A percentile compares a stretch with the other conserved stretches of the same genome.
Evolutionary conservation across 2,113 vertebrate species (phyloP).

Genomic region (Psettodes erumei): DNA sequence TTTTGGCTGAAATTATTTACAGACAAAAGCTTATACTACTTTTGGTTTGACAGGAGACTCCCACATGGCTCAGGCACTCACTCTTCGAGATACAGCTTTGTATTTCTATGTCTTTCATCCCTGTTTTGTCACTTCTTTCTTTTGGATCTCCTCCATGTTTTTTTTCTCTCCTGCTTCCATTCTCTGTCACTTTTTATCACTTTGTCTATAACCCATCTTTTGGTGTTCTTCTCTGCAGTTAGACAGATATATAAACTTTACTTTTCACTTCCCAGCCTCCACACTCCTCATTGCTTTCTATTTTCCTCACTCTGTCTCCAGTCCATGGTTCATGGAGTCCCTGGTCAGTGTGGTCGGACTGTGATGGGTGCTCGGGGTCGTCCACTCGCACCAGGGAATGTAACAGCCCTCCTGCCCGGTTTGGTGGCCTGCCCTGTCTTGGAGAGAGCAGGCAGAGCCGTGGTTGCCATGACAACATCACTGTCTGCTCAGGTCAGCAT

Average conservation of each 20-base stretch:
- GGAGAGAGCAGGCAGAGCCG: conserved; percentile 83
- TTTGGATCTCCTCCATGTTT: neutral
- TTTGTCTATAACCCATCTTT: fast-evolving
- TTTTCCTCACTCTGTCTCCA: conserved; percentile 44
- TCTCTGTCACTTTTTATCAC: neutral
- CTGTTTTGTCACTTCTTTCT: neutral
- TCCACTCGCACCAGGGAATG: conserved; percentile 82
- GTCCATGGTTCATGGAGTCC: conserved; percentile 87
- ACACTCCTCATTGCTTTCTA: neutral
- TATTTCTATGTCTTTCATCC: neutral
- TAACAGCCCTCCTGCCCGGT: conserved; percentile 83
- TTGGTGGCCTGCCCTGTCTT: conserved; percentile 85
- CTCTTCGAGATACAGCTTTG: too few species aligned
- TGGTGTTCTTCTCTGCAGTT: too few species aligned
- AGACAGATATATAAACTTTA: neutral
- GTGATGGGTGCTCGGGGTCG: conserved; percentile 80
- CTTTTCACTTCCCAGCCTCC: neutral
- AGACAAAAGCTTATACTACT: neutral
- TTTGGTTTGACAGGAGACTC: neutral
- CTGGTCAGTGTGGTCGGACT: conserved; percentile 87
- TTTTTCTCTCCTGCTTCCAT: neutral
- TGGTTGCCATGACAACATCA: conserved; percentile 82
- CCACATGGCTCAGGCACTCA: neutral
- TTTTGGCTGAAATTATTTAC: neutral
- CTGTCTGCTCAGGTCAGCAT: conserved; percentile 83